A percentile compares a stretch with the other conserved stretches of the same genome.
phyloP scores from a whole-genome alignment of 2,888 invertebrate species.

The Phytoseiulus persimilis region DNA sequence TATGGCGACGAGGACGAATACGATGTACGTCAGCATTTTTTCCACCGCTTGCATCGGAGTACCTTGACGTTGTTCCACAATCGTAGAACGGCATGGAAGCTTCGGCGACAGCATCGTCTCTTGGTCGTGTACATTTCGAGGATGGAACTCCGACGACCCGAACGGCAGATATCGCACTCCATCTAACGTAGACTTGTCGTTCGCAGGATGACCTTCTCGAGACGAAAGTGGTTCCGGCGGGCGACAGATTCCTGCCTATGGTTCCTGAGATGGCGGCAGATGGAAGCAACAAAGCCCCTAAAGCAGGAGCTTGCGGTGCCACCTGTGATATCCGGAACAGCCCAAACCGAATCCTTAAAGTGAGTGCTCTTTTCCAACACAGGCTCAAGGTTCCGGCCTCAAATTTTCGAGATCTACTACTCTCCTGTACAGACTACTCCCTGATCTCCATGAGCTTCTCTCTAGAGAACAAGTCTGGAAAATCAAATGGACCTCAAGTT shows the following conservation, averaged over 20 bases:
- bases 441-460: background rate
- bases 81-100: background rate
- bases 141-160: too few relatives aligned
- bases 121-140: too few relatives aligned
- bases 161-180: too few relatives aligned
- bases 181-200: too few relatives aligned
- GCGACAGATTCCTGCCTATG: conserved; percentile 10
- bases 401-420: too few relatives aligned
- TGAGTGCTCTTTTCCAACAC: background rate
- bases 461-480: too few relatives aligned
- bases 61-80: background rate
- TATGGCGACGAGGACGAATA: conserved; percentile 16
- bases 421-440: too few relatives aligned
- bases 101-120: background rate
- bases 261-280: conserved; percentile 10
- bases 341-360: conserved; percentile 33
- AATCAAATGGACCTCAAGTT: background rate
- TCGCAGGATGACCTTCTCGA: conserved; percentile 32
- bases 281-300: conserved; percentile 20
- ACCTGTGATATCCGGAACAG: conserved; percentile 33
- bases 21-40: background rate
- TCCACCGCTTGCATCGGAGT: background rate
- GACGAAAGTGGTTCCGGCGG: conserved; percentile 28
- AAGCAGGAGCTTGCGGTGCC: conserved; percentile 28
- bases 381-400: too few relatives aligned